These are phyloP conservation scores for Beaufortia kweichowensis DNA, from an alignment of 2,113 vertebrate genomes.

Conservation along the genomic window DNA sequence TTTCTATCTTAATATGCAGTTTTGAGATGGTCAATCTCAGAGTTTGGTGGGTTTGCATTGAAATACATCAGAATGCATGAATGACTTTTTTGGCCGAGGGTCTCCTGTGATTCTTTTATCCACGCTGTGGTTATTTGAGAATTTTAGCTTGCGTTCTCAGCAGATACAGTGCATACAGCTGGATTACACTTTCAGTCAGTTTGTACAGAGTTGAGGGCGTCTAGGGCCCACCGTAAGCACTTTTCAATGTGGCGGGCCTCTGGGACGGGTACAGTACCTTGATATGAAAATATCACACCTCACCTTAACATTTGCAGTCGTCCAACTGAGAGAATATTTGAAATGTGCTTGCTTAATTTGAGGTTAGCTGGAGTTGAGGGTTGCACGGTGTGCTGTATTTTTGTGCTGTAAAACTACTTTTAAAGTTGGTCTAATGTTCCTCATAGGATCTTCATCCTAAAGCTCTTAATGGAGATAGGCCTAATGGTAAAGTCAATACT, in stretches of 20 bases:
- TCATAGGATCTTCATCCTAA: constrained; percentile 21
- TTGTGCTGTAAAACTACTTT: neutral
- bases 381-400: constrained; percentile 40
- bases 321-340: constrained; percentile 26
- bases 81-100: constrained; percentile 37
- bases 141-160: constrained; percentile 48
- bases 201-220: constrained; percentile 26
- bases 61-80: constrained; percentile 35
- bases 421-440: neutral
- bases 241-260: constrained; percentile 34
- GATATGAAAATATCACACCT: constrained; percentile 46
- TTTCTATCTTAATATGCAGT: neutral
- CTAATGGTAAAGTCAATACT: constrained; percentile 47
- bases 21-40: constrained; percentile 37
- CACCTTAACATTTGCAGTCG: constrained; percentile 33
- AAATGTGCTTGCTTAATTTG: constrained; percentile 27
- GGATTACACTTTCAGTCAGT: constrained; percentile 38
- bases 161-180: constrained; percentile 33
- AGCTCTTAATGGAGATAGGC: constrained; percentile 39
- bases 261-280: constrained; percentile 31
- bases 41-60: constrained; percentile 28
- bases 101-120: constrained; percentile 13
- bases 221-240: constrained; percentile 47
- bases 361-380: constrained; percentile 38
- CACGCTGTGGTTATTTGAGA: constrained; percentile 31